These are phyloP conservation scores for Tetrapedia diversipes DNA, from an alignment of 2,888 invertebrate species.

Conservation along the genomic window DNA sequence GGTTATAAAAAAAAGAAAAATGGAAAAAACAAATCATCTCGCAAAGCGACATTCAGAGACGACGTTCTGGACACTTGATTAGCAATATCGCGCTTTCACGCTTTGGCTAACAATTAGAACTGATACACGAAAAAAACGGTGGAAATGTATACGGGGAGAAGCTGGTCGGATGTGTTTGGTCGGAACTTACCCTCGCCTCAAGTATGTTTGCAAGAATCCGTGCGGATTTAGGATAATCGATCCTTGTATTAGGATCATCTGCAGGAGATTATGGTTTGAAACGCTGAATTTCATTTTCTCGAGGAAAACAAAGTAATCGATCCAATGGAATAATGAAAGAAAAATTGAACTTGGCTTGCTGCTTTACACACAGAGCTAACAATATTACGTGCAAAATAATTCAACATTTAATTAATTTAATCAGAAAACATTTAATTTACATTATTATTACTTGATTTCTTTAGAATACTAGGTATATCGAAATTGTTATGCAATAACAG, in stretches of 20 bases:
- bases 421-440: too few species aligned
- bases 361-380: too few species aligned
- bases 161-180: slow-evolving; percentile 42
- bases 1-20: not conserved
- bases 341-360: too few species aligned
- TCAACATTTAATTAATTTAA: too few species aligned
- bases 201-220: slow-evolving; percentile 43
- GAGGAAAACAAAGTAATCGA: not conserved
- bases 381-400: too few species aligned
- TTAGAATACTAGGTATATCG: too few species aligned
- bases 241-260: slow-evolving; percentile 35
- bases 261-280: not conserved
- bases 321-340: not conserved
- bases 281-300: not conserved
- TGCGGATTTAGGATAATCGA: slow-evolving; percentile 51
- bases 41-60: slow-evolving; percentile 50
- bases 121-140: not conserved
- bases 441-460: too few species aligned
- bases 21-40: slow-evolving; percentile 22
- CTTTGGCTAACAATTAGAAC: slow-evolving; percentile 19
- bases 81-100: slow-evolving; percentile 31
- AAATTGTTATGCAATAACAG: too few species aligned
- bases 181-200: slow-evolving; percentile 39
- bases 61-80: slow-evolving; percentile 54
- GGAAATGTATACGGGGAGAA: not conserved